phyloP scores from a whole-genome alignment of 2,113 vertebrate genomes.

The Caloenas nicobarica region DNA sequence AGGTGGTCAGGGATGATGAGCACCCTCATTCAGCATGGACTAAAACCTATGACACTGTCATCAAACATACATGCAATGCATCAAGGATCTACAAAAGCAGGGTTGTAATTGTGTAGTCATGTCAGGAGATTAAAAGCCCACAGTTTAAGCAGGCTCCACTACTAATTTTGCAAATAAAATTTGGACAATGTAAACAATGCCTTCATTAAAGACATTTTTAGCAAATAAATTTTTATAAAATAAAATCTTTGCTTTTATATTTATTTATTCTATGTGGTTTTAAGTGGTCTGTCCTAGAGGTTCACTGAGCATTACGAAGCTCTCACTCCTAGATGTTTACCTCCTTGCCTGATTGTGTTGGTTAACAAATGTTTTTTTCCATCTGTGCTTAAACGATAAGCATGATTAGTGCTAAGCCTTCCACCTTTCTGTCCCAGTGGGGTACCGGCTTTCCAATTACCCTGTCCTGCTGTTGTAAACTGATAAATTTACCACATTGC shows the following conservation, averaged over 20 bases:
- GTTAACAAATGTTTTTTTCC: background rate
- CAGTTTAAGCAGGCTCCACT: background rate
- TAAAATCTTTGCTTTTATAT: background rate
- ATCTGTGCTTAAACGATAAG: conserved; percentile 26
- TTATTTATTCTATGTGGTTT: background rate
- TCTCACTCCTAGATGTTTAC: background rate
- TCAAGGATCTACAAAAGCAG: background rate
- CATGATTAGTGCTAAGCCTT: background rate
- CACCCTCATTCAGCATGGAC: background rate
- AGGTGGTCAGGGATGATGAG: background rate
- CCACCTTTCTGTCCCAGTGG: background rate
- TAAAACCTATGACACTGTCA: accelerated
- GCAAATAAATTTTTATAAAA: background rate
- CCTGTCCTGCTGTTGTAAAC: background rate
- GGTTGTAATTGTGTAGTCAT: background rate
- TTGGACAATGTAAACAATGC: background rate
- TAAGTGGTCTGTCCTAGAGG: background rate
- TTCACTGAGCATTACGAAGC: background rate
- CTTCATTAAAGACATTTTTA: background rate
- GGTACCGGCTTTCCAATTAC: conserved; percentile 1
- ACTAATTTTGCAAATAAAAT: background rate
- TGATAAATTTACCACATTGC: background rate
- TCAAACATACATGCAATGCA: accelerated
- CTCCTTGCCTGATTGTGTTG: background rate
- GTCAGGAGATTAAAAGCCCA: background rate